Conservation (phyloP, 2,888 invertebrate genomes). For the Aporophyla nigra region DNA sequence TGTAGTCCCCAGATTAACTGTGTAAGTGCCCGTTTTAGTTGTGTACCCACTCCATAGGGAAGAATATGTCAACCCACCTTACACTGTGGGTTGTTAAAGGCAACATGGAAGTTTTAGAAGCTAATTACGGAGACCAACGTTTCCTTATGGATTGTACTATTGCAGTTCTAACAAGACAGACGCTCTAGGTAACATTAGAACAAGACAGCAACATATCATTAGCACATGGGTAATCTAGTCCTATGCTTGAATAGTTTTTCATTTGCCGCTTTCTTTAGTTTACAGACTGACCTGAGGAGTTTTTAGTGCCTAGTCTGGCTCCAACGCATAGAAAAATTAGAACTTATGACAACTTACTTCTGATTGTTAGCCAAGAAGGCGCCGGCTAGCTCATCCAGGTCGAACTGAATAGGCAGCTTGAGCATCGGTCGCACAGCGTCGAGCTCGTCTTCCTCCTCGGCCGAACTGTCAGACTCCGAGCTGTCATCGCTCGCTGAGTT, state of each 20-base stretch:
- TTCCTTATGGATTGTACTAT: background rate
- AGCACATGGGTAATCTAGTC: background rate
- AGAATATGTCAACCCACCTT: background rate
- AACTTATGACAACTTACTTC: conserved; percentile 85
- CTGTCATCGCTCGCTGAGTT: conserved; percentile 86
- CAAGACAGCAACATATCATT: background rate
- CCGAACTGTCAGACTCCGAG: conserved; percentile 91
- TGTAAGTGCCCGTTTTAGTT: conserved; percentile 25
- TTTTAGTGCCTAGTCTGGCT: background rate
- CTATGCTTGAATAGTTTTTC: background rate
- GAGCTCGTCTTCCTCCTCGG: conserved; percentile 91
- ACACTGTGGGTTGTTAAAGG: conserved; percentile 3
- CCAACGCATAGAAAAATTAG: background rate
- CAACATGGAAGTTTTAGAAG: background rate
- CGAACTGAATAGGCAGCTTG: conserved; percentile 95
- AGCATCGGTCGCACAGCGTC: conserved; percentile 91
- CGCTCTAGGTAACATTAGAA: background rate
- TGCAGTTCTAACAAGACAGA: conserved; percentile 17
- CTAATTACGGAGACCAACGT: background rate
- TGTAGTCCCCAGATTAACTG: conserved; percentile 36
- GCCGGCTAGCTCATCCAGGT: conserved; percentile 95
- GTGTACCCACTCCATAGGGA: background rate
- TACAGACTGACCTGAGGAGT: background rate
- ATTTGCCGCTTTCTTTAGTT: background rate
- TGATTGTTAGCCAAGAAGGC: conserved; percentile 93